phyloP scores from a whole-genome alignment of 2,113 vertebrate genomes.

The Pseudonaja textilis region DNA sequence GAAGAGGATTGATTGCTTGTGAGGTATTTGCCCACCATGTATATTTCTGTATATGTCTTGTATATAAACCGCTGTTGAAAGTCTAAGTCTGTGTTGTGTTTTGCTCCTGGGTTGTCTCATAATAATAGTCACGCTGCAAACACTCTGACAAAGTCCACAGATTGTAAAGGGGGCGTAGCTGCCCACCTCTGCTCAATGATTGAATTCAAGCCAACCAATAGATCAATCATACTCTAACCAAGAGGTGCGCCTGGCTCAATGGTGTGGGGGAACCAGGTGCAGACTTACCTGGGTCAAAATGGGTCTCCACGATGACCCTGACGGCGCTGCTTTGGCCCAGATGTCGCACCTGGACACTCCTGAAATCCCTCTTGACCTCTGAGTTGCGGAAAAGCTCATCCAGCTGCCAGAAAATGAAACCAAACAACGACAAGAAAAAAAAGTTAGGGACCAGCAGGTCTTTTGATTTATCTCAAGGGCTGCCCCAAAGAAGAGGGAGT shows the following conservation, averaged over 20 bases:
- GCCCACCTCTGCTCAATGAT: not conserved
- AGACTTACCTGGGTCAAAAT: constrained; percentile 88
- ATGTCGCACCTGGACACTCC: constrained; percentile 86
- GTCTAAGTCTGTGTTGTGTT: no score
- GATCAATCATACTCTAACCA: not conserved
- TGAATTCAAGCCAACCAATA: not conserved
- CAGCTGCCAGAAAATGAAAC: constrained; percentile 67
- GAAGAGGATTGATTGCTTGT: no score
- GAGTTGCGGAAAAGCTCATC: constrained; percentile 91
- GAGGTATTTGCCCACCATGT: no score
- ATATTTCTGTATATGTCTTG: no score
- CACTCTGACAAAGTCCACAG: no score
- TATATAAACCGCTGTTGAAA: no score
- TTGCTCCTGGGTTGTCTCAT: no score
- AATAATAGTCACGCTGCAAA: no score
- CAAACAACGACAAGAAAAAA: rapidly evolving
- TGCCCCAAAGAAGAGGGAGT: no score
- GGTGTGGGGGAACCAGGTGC: rapidly evolving
- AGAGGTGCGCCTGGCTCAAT: rapidly evolving
- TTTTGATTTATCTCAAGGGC: no score
- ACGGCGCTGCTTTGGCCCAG: constrained; percentile 87
- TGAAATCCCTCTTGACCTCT: constrained; percentile 86
- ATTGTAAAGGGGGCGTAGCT: not conserved
- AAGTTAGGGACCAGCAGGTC: no score
- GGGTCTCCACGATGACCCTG: constrained; percentile 86